Base-by-base conservation (phyloP, 2,113 vertebrate genomes). In the Gallinago paraguaiae region DNA sequence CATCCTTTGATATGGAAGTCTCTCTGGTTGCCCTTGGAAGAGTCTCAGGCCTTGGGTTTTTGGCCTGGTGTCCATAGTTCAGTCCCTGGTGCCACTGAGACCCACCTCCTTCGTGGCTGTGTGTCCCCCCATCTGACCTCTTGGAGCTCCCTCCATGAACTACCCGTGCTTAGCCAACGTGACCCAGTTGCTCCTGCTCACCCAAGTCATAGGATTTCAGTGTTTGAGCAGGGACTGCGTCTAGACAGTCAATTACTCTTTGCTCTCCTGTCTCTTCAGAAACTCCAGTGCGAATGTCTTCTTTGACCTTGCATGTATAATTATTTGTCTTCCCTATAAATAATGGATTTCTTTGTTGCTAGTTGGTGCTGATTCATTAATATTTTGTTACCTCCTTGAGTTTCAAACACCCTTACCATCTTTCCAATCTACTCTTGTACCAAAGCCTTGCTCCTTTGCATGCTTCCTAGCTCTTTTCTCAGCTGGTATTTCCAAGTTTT, bases 281-380 rank as follows among this genome's bases (percentile, higher is more conserved):
- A 95, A 76, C 61, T 87, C 84, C 59, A 76, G 19, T 85, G 57
- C 0, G 0, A 91, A 57, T 50, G 33, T 72, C 72, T 91, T 92
- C 77, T 96, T 91, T 82, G 93, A 95, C 92, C 88, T 96, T 95
- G 91, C 61, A 91, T 87, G 45, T 82, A 89, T 95, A 95, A 96
- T 95, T 92, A 76, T 90, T 93, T 94, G 67, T 82, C 83, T 96
- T 89, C 23, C 57, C 57, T 50, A 94, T 93, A 92, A 95, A 96
- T 95, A 96, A 93, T 94, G 61, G 61, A 92, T 96, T 92, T 79
- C 83, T 95, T 93, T 92, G 78, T 77, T 96, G 74, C 74, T 80
- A 22, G 28, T 89, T 87, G 65, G 31, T 94, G 69, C 81, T 35
- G 69, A 87, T 95, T 96, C 83, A 93, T 97, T 93, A 95, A 86